These are phyloP conservation scores for Epinephelus awoara DNA, from an alignment of 2,797 vertebrate genomes.

Conservation along the genomic window DNA sequence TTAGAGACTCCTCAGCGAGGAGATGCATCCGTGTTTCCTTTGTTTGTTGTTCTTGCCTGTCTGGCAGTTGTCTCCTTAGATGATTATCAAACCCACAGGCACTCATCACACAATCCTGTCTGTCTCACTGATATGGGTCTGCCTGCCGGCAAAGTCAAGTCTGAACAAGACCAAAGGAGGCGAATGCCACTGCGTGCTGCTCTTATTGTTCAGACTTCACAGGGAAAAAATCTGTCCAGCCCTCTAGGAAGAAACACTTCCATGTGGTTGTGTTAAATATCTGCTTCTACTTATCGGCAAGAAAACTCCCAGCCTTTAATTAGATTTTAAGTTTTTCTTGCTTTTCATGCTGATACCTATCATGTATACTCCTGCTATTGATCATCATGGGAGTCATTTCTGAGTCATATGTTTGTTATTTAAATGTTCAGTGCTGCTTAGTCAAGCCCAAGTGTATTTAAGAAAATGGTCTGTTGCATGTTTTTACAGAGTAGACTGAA, in stretches of 20 bases:
- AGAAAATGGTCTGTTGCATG: neutral
- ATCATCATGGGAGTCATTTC: neutral
- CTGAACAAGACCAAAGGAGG: conserved; percentile 70
- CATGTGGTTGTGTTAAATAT: conserved; percentile 37
- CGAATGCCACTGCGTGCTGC: conserved; percentile 42
- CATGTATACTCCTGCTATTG: neutral
- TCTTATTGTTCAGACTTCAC: conserved; percentile 64
- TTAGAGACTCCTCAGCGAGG: conserved; percentile 61
- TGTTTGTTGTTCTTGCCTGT: conserved; percentile 80
- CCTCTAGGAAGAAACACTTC: conserved; percentile 52
- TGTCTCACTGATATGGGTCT: conserved; percentile 66
- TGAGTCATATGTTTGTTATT: neutral
- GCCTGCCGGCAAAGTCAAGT: conserved; percentile 74
- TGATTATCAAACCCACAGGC: conserved; percentile 77
- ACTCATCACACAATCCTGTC: conserved; percentile 70
- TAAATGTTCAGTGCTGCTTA: neutral
- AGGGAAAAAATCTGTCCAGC: conserved; percentile 37
- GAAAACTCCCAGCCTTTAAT: conserved; percentile 13
- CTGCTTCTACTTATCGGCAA: conserved; percentile 32
- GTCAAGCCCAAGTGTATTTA: neutral
- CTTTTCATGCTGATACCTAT: conserved; percentile 21
- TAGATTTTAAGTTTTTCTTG: conserved; percentile 7
- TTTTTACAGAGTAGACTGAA: no score
- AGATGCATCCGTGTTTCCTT: conserved; percentile 62
- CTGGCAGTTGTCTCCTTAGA: conserved; percentile 76